A percentile compares a stretch with the other conserved stretches of the same genome.
phyloP scores from a whole-genome alignment of 2,888 invertebrate genomes.

The Tholera decimalis region DNA sequence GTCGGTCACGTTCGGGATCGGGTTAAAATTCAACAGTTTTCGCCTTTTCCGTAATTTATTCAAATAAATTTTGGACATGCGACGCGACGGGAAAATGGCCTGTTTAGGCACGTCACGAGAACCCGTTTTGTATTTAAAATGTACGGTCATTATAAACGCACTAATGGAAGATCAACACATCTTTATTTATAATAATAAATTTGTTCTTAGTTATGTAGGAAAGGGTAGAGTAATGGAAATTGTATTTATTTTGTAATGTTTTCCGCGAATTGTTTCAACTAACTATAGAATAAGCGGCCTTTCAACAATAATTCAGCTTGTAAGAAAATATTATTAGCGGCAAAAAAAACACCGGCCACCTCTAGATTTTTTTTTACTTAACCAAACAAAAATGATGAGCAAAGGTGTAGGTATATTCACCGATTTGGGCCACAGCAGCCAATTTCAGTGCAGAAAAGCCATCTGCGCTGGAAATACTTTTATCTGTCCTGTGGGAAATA shows the following conservation, averaged over 20 bases:
- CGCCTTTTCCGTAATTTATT: conserved; percentile 85
- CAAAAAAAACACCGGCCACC: too few species aligned
- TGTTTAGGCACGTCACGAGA: conserved; percentile 72
- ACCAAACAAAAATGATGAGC: too few species aligned
- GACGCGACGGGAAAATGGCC: conserved; percentile 80
- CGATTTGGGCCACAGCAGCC: too few species aligned
- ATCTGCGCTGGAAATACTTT: too few species aligned
- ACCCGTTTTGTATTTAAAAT: conserved; percentile 67
- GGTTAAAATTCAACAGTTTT: conserved; percentile 88
- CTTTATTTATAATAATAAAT: conserved; percentile 57
- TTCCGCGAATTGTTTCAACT: background rate
- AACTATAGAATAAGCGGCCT: background rate
- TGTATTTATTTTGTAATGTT: conserved; percentile 5
- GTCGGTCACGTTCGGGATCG: conserved; percentile 76
- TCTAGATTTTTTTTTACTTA: too few species aligned
- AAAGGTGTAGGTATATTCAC: too few species aligned
- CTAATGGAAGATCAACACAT: conserved; percentile 62
- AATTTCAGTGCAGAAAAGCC: too few species aligned
- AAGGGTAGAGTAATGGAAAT: conserved; percentile 8
- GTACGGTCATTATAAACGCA: conserved; percentile 61
- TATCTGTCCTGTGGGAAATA: too few species aligned
- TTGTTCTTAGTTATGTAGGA: conserved; percentile 22
- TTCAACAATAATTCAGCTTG: background rate
- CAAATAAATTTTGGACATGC: conserved; percentile 86
- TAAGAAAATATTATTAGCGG: background rate